Base-by-base conservation (phyloP, 2,797 vertebrate genomes). In the Gymnothorax reevesii region DNA sequence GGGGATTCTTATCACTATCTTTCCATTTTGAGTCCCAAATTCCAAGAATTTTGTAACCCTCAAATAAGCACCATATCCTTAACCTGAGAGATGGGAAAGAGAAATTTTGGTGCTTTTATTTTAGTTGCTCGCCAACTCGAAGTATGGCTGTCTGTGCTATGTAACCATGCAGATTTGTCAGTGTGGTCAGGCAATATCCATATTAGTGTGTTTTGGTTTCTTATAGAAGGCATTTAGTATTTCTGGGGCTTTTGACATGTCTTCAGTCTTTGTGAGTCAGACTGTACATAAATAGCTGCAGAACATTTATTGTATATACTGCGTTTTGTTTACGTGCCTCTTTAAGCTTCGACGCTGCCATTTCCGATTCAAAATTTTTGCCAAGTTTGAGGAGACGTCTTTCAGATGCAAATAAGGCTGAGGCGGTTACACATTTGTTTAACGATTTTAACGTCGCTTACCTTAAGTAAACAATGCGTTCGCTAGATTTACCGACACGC, bases 371-470 rank as follows among this genome's bases (percentile, higher is more conserved):
- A 85, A 92, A 90, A 93, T 90, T 89, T 89, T 89, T 90, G 92
- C 92, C 92, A 94, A 92, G 90, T 93, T 93, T 91, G 90, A 90
- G 91, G 90, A 94, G 93, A 92, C 91, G 88, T 89, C 92, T 94
- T 95, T 96, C 94, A 95, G 88, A 94, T 95, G 94, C 92, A 93
- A 95, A 95, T 95, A 33, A 15, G 80, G 64, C 52, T 33, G 59
- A 86, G 80, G 75, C 85, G 54, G 82, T 83, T 86, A 71, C 86
- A 59, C 83, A 83, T 86, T 85, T 85, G 7, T 59, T 42, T 86
- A 86, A 83, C 57, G 73, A 59, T 86, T 60, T 9, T 59, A 27
- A n/a, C 73, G 82, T 54, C 57, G 59, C 59, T 10, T 60, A 13
- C 49, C 57, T 13, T 64, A 73, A 60, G 62, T 15, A 20, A 73